These are phyloP conservation scores for Passer domesticus DNA, from an alignment of 2,113 vertebrate genomes.

Conservation along the genomic window DNA sequence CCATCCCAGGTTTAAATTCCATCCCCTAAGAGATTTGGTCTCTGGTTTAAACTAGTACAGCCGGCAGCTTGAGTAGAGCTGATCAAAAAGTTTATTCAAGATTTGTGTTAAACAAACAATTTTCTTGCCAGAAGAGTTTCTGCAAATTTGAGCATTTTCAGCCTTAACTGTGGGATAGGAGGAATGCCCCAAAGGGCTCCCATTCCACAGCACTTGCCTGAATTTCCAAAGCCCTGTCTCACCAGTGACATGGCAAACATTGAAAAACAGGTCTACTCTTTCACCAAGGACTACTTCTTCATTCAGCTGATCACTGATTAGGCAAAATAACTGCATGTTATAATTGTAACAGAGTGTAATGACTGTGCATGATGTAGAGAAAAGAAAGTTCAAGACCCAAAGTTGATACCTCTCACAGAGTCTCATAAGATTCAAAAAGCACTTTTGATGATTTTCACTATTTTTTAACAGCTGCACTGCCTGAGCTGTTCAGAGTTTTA, in stretches of 20 bases:
- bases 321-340: background rate
- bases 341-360: background rate
- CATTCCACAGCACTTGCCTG: rapidly evolving
- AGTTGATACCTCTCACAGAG: background rate
- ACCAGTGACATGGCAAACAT: background rate
- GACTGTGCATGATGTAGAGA: background rate
- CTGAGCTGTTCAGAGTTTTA: background rate
- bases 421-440: background rate
- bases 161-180: background rate
- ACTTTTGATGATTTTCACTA: background rate
- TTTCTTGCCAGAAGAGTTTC: background rate
- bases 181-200: background rate
- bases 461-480: background rate
- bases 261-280: background rate
- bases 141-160: background rate
- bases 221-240: background rate
- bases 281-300: background rate
- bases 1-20: background rate
- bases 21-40: background rate
- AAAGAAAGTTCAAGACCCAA: background rate
- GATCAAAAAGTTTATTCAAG: background rate
- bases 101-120: background rate
- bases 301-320: background rate
- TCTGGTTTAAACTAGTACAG: background rate
- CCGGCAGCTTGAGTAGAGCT: background rate